Percentiles rank a stretch among this genome's conserved stretches.
Evolutionary conservation across 2,113 vertebrate species (phyloP).

Genomic region (Pterocles orientalis): DNA sequence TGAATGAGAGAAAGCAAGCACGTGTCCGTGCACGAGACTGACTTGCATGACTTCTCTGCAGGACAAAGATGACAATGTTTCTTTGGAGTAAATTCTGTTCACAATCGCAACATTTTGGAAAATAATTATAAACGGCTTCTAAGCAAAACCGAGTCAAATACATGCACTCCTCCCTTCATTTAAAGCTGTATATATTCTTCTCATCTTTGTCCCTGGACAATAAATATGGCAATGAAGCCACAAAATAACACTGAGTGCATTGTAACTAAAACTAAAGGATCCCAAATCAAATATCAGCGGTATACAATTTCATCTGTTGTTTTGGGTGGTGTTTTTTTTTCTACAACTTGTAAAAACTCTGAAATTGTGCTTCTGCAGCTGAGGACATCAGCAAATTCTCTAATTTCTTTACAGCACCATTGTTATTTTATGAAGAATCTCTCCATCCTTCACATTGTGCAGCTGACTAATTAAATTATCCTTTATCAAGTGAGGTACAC

Average conservation of each 20-base stretch:
- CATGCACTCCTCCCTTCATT: background rate
- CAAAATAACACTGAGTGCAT: background rate
- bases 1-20: fast-evolving
- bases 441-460: background rate
- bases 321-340: background rate
- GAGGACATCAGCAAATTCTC: conserved; percentile 9
- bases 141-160: background rate
- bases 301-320: background rate
- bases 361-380: background rate
- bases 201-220: background rate
- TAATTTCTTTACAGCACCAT: background rate
- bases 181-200: background rate
- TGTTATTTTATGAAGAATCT: background rate
- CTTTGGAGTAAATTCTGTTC: background rate
- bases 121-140: background rate
- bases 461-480: background rate
- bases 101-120: background rate
- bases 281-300: conserved; percentile 15
- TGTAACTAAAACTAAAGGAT: conserved; percentile 14
- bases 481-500: too few species aligned
- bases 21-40: too few species aligned
- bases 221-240: background rate
- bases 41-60: too few species aligned
- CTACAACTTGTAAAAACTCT: background rate
- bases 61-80: too few species aligned